Conservation (phyloP, 2,888 invertebrate genomes). For the Nematopogon swammerdamellus region DNA sequence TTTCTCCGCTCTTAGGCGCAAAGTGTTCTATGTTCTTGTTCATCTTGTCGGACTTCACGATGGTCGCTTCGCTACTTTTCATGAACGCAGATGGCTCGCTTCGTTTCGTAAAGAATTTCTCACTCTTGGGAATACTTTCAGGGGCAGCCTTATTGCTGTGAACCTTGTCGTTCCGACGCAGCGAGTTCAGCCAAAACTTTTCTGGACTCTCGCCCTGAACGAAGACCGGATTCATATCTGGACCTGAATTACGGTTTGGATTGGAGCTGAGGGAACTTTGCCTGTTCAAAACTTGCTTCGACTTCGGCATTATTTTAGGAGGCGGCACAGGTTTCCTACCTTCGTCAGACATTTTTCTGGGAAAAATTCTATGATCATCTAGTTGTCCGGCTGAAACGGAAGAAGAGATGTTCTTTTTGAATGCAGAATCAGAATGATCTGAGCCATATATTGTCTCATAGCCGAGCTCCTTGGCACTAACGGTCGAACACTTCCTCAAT, state of each 20-base stretch:
- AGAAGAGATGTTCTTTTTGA: neutral
- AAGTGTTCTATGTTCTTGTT: constrained; percentile 12
- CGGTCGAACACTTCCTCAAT: neutral
- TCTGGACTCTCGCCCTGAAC: constrained; percentile 23
- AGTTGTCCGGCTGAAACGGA: neutral
- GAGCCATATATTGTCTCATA: constrained; percentile 11
- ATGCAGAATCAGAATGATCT: constrained; percentile 1
- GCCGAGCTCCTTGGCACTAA: constrained; percentile 8
- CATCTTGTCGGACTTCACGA: constrained; percentile 12
- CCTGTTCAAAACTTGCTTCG: constrained; percentile 11
- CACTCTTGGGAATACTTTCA: constrained; percentile 6
- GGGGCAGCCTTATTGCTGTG: constrained; percentile 16
- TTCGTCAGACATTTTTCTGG: neutral
- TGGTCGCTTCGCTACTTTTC: constrained; percentile 12
- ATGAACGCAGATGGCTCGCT: constrained; percentile 11
- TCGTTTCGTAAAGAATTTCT: constrained; percentile 11
- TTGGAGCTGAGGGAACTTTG: constrained; percentile 7
- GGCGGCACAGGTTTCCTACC: constrained; percentile 1
- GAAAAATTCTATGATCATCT: neutral
- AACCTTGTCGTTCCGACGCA: constrained; percentile 51
- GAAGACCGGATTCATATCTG: constrained; percentile 13
- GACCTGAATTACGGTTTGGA: neutral
- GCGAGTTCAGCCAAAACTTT: constrained; percentile 54
- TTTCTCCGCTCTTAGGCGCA: constrained; percentile 14
- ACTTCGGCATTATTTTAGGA: constrained; percentile 10